These are phyloP conservation scores for Muscina levida DNA, from an alignment of 2,888 invertebrate genomes.

Conservation along the genomic window DNA sequence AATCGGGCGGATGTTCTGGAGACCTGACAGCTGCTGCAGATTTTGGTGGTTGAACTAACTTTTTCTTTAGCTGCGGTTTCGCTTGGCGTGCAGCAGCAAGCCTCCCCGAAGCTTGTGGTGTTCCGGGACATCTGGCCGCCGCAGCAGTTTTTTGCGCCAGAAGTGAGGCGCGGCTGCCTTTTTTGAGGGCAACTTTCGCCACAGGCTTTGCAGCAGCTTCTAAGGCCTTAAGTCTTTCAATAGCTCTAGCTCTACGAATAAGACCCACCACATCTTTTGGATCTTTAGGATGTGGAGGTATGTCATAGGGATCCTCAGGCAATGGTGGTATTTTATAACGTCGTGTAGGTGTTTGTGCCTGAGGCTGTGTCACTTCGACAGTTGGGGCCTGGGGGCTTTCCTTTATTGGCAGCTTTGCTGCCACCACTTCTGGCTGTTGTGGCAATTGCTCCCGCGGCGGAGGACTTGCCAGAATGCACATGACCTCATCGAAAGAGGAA, in stretches of 20 bases:
- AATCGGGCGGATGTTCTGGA: slow-evolving; percentile 41
- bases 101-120: neutral
- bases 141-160: neutral
- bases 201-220: slow-evolving; percentile 20
- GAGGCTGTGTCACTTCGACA: neutral
- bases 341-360: neutral
- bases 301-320: slow-evolving; percentile 22
- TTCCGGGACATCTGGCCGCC: neutral
- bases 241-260: slow-evolving; percentile 48
- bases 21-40: neutral
- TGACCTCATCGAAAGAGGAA: slow-evolving; percentile 54
- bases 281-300: slow-evolving; percentile 52
- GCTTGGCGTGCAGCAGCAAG: no score
- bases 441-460: slow-evolving; percentile 18
- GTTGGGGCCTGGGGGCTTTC: slow-evolving; percentile 11
- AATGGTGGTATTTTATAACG: slow-evolving; percentile 18
- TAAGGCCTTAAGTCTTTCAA: slow-evolving; percentile 37
- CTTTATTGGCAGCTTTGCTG: neutral
- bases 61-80: neutral
- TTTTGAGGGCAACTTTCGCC: no score
- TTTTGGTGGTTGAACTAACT: neutral
- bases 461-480: slow-evolving; percentile 42
- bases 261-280: slow-evolving; percentile 43
- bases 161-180: neutral
- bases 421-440: neutral